Base-by-base conservation (phyloP, 1,140 invertebrate genomes). In the Araneus ventricosus region DNA sequence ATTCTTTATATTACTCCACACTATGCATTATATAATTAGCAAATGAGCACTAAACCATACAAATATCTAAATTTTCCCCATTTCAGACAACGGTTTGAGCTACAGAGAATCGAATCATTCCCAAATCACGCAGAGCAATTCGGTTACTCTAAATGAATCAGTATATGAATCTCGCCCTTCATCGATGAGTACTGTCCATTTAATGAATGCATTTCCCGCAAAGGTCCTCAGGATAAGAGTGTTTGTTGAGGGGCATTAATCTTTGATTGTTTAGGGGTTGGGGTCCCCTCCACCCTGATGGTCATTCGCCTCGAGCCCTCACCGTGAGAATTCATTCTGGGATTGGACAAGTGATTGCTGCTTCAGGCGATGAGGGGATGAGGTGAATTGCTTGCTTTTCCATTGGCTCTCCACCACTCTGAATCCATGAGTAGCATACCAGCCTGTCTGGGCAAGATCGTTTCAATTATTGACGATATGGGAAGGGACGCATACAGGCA, bases 271-370 rank as follows among this genome's bases (percentile, higher is more conserved):
- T 30, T 17, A 6, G 5, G 17, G 34, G 34, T 14, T 75, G 34
- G 30, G 34, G 70, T 4, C 30, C 67, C 67, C 70, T 20, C 30
- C 70, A 34, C 30, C 34, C 34, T 75, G 70, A 37, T 14, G 30
- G 30, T 75, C 70, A 75, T 17, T 75, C 34, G 70, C 70, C 70
- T 20, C 70, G 30, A 22, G 70, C 30, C 30, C 59, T 63, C 45
- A n/a, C 59, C 22, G n/a, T n/a, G 59, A 75, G 70, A 20, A 75
- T 75, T 34, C 30, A 34, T 27, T 75, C 34, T 37, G 70, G 70
- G 70, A 75, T 75, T 75, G 70, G 70, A 75, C 70, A 75, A 75
- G 70, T 75, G 70, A 75, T 75, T 75, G 70, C 70, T 34, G 34
- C 70, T 30, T 22, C 14, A 5, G 70, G 70, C 30, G 30, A 30